Evolutionary conservation across 1,140 invertebrate species (phyloP).

Genomic region (Drosophila repletoides): DNA sequence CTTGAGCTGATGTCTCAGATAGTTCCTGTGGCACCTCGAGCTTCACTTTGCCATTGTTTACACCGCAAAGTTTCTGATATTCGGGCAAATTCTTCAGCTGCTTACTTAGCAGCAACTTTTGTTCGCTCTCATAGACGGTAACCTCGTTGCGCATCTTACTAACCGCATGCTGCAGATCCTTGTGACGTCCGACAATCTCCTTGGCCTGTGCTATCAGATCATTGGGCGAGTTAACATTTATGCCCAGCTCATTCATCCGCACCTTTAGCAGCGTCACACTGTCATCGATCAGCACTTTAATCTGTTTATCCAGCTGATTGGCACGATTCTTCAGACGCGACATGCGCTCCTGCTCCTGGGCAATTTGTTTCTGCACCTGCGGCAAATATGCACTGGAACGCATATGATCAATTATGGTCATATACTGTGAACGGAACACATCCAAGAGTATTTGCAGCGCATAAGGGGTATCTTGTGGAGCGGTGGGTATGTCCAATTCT

Average conservation of each 20-base stretch:
- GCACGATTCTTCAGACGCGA: constrained; percentile 90
- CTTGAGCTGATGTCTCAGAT: constrained; percentile 87
- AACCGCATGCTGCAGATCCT: constrained; percentile 93
- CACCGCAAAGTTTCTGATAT: constrained; percentile 83
- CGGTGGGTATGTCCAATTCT: constrained; percentile 90
- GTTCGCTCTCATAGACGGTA: constrained; percentile 86
- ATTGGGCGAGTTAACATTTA: constrained; percentile 91
- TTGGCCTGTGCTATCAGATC: constrained; percentile 95
- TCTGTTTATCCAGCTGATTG: constrained; percentile 94
- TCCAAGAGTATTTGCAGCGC: constrained; percentile 93
- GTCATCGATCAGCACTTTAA: constrained; percentile 94
- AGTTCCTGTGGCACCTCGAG: constrained; percentile 72
- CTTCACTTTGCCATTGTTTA: constrained; percentile 67
- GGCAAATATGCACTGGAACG: constrained; percentile 89
- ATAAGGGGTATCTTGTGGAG: constrained; percentile 91
- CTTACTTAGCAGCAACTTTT: constrained; percentile 86
- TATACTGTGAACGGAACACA: constrained; percentile 91
- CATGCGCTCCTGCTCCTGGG: constrained; percentile 92
- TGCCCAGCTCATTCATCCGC: constrained; percentile 95
- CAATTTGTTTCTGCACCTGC: constrained; percentile 90
- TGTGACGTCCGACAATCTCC: constrained; percentile 95
- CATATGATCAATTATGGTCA: constrained; percentile 91
- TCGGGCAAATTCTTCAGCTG: constrained; percentile 83
- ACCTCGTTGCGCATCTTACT: constrained; percentile 92
- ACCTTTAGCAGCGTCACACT: constrained; percentile 94